Conservation (phyloP, 2,888 invertebrate species). For the Agrotis ipsilon region DNA sequence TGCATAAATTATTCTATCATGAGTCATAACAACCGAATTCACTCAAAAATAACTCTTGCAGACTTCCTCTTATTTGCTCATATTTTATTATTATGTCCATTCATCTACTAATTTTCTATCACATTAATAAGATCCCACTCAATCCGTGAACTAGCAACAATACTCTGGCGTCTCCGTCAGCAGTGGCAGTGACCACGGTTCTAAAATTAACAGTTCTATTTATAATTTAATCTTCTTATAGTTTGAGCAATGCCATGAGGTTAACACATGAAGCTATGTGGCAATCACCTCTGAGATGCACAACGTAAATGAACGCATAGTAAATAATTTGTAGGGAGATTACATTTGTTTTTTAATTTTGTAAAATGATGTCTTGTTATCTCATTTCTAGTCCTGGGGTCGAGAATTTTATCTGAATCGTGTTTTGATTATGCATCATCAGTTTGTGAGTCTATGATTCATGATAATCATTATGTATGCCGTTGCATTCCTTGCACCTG, state of each 20-base stretch:
- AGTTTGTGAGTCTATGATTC: not conserved
- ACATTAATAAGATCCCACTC: not conserved
- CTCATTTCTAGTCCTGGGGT: not conserved
- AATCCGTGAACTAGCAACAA: constrained; percentile 1
- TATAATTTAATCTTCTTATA: constrained; percentile 34
- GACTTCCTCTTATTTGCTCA: not conserved
- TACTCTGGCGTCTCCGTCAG: constrained; percentile 3
- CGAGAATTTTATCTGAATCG: not conserved
- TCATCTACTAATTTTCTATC: not conserved
- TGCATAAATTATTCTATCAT: too few species aligned
- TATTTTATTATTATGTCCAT: not conserved
- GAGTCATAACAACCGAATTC: too few species aligned
- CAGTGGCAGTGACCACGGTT: constrained; percentile 42
- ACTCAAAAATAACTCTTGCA: too few species aligned
- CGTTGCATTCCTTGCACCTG: not conserved
- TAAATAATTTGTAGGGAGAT: constrained; percentile 7
- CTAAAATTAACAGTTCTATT: constrained; percentile 46
- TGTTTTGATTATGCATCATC: not conserved
- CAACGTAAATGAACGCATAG: constrained; percentile 17
- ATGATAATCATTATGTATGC: not conserved
- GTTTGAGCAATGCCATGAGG: constrained; percentile 42
- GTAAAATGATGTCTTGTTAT: not conserved
- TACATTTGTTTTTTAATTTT: constrained; percentile 11
- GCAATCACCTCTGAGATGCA: constrained; percentile 11
- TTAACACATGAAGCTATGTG: constrained; percentile 26